A percentile compares a stretch with the other conserved stretches of the same genome.
Conservation (phyloP, 2,797 vertebrate species). For the Catamblyrhynchus diadema region DNA sequence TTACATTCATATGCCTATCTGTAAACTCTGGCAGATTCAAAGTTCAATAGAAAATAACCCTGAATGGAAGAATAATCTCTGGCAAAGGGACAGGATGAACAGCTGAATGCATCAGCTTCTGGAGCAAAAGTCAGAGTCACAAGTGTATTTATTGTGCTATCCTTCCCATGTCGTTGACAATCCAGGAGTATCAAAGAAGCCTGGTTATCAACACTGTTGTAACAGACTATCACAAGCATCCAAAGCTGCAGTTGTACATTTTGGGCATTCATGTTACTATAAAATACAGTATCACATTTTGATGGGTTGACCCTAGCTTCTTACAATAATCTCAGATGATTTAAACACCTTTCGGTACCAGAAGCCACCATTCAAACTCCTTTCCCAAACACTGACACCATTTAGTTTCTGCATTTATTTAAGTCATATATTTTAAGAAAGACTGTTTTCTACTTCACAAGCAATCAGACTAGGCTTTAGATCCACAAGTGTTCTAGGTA, state of each 20-base stretch:
- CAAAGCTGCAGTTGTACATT: neutral
- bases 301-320: neutral
- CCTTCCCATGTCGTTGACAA: neutral
- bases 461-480: neutral
- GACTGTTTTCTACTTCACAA: neutral
- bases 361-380: neutral
- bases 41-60: neutral
- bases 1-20: neutral
- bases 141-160: neutral
- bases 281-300: neutral
- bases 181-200: neutral
- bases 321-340: neutral
- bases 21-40: neutral
- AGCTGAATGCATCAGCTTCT: slow-evolving; percentile 12
- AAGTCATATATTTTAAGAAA: neutral
- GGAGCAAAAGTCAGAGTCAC: neutral
- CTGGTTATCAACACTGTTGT: neutral
- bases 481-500: neutral
- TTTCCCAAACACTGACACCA: neutral
- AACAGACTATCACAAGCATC: neutral
- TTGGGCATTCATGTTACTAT: neutral
- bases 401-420: neutral
- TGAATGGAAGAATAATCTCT: slow-evolving; percentile 17
- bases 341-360: neutral
- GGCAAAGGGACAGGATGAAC: neutral